These are phyloP conservation scores for Mastacembelus armatus DNA, from an alignment of 2,797 vertebrate genomes.

Conservation along the genomic window DNA sequence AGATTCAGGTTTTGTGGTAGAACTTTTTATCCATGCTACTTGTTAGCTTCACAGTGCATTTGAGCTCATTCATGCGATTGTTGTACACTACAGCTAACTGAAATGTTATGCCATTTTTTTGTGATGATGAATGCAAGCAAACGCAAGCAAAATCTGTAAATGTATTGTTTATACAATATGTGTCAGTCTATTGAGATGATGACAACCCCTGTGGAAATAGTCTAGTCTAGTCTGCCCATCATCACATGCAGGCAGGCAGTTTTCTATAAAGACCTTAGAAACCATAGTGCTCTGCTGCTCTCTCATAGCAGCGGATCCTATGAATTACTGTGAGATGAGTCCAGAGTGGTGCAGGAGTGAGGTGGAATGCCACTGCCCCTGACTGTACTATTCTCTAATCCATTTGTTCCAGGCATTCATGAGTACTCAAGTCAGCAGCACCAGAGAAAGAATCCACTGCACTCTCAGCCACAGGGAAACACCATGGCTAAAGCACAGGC, in stretches of 20 bases:
- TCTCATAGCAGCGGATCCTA: slow-evolving; percentile 18
- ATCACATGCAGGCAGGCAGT: slow-evolving; percentile 4
- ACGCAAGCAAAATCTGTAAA: too few relatives aligned
- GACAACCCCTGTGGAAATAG: too few relatives aligned
- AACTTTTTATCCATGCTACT: background rate
- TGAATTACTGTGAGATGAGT: slow-evolving; percentile 55
- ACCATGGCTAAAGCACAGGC: slow-evolving; percentile 53
- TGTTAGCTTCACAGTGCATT: background rate
- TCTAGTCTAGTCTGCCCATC: too few relatives aligned
- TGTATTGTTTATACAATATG: too few relatives aligned
- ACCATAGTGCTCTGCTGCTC: slow-evolving; percentile 10
- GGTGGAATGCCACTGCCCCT: slow-evolving; percentile 35
- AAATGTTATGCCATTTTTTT: too few relatives aligned
- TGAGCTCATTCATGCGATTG: background rate
- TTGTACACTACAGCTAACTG: too few relatives aligned
- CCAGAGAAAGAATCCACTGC: slow-evolving; percentile 51
- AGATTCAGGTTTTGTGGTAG: background rate
- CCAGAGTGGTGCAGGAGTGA: slow-evolving; percentile 34
- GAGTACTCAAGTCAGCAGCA: slow-evolving; percentile 48
- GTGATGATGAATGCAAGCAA: too few relatives aligned
- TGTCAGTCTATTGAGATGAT: too few relatives aligned
- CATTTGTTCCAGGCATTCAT: slow-evolving; percentile 66
- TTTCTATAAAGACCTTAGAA: slow-evolving; percentile 25
- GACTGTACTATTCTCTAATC: slow-evolving; percentile 61
- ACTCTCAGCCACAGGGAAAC: slow-evolving; percentile 52